These are phyloP conservation scores for Didymodactylos carnosus DNA, from an alignment of 2,888 invertebrate species.

Conservation along the genomic window DNA sequence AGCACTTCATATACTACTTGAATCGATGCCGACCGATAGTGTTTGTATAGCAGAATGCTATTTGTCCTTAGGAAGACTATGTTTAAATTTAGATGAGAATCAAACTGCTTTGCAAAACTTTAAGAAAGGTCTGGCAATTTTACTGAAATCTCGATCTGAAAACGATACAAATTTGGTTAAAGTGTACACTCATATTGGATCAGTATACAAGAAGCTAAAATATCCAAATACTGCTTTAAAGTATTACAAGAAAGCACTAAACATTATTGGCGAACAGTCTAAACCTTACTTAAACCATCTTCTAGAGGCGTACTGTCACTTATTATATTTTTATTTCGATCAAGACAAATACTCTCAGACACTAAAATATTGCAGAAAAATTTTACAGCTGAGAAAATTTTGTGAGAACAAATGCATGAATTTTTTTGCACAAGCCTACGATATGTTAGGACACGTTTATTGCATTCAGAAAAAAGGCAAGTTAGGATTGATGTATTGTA, in stretches of 20 bases:
- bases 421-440: neutral
- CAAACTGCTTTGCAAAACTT: neutral
- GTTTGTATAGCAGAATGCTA: neutral
- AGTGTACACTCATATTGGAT: neutral
- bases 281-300: neutral
- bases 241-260: neutral
- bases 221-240: neutral
- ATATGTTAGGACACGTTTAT: neutral
- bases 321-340: neutral
- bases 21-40: neutral
- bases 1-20: neutral
- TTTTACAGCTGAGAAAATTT: neutral
- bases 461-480: neutral
- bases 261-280: neutral
- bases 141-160: neutral
- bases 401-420: neutral
- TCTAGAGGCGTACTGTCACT: neutral
- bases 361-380: neutral
- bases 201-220: neutral
- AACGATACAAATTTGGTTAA: neutral
- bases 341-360: neutral
- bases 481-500: neutral
- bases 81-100: neutral
- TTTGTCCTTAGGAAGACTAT: neutral
- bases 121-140: neutral